Evolutionary conservation across 1,140 invertebrate species (phyloP).

Genomic region (Bombus sibiricus): DNA sequence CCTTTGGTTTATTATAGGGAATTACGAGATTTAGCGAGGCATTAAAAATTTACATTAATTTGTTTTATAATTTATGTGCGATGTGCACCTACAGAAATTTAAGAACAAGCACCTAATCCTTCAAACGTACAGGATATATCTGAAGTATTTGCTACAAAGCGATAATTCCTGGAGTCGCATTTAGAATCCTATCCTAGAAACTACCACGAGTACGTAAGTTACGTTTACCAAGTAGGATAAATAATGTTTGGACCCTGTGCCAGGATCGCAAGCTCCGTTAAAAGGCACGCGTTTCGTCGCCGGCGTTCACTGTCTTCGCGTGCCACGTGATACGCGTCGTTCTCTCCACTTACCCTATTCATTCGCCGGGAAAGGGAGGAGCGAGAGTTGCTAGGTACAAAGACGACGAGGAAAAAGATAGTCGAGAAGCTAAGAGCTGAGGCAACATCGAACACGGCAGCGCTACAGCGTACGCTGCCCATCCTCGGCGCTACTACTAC

Average conservation of each 20-base stretch:
- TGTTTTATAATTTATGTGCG: too few relatives aligned
- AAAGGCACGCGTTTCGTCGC: conserved; percentile 2
- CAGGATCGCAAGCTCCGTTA: neutral
- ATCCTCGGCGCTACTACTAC: conserved; percentile 47
- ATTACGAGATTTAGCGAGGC: too few relatives aligned
- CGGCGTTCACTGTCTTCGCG: conserved; percentile 5
- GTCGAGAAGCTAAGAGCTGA: neutral
- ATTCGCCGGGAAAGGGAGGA: neutral
- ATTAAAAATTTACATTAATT: too few relatives aligned
- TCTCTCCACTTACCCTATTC: neutral
- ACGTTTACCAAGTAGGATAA: too few relatives aligned
- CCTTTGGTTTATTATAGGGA: too few relatives aligned
- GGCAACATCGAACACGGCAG: neutral
- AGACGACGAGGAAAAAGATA: neutral
- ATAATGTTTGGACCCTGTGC: too few relatives aligned
- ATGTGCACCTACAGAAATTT: neutral
- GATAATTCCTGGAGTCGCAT: neutral
- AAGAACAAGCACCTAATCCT: neutral
- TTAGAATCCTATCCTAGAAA: neutral
- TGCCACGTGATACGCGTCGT: conserved; percentile 24
- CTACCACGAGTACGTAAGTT: too few relatives aligned
- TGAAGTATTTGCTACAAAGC: neutral
- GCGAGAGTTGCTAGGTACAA: neutral
- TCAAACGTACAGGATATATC: neutral
- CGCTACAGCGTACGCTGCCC: conserved; percentile 24